phyloP scores from a whole-genome alignment of 53 echinoderm and acorn worm genomes.

The Patiria pectinifera region DNA sequence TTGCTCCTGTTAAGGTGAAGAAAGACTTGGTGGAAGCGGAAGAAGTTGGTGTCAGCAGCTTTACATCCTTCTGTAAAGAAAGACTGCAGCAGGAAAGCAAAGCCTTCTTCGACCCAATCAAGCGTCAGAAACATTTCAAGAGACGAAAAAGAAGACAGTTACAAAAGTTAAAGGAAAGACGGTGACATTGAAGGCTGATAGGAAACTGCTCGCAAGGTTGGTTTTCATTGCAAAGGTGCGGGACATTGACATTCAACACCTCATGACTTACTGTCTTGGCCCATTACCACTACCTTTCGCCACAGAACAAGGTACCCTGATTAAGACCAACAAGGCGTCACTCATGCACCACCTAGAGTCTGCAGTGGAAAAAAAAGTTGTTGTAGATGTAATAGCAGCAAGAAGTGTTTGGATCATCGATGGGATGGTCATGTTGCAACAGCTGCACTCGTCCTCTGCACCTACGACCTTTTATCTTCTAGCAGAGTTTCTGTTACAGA shows the following conservation, averaged over 20 bases:
- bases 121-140: constrained; percentile 23
- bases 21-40: constrained; percentile 61
- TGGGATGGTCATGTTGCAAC: constrained; percentile 77
- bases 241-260: constrained; percentile 37
- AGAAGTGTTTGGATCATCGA: constrained; percentile 66
- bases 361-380: neutral
- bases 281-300: constrained; percentile 55
- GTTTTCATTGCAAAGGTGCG: constrained; percentile 48
- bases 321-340: constrained; percentile 63
- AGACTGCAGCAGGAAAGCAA: constrained; percentile 36
- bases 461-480: constrained; percentile 37
- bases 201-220: constrained; percentile 56
- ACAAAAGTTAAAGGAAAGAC: constrained; percentile 2
- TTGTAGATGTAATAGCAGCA: neutral
- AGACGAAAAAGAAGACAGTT: neutral
- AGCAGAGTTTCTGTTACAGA: constrained; percentile 31
- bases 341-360: constrained; percentile 59
- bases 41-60: constrained; percentile 45
- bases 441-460: neutral
- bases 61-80: constrained; percentile 27
- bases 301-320: constrained; percentile 49
- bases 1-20: constrained; percentile 49
- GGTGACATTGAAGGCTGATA: constrained; percentile 1
- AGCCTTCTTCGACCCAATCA: constrained; percentile 9
- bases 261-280: constrained; percentile 67